Percentiles rank a stretch among this genome's conserved stretches.
phyloP scores from a whole-genome alignment of 2,888 invertebrate species.

The Lasioglossum marginatum region DNA sequence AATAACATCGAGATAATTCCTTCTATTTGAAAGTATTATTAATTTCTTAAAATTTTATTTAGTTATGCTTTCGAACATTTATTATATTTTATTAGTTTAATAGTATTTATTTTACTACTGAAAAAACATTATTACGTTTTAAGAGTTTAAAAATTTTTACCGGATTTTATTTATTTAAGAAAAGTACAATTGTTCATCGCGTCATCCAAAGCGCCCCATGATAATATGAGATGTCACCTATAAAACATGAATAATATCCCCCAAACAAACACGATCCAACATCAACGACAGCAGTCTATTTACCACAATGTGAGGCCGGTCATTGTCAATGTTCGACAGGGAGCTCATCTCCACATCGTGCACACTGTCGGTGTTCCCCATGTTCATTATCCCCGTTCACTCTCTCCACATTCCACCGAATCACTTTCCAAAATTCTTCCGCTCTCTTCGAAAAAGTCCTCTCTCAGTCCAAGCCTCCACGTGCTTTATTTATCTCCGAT shows the following conservation, averaged over 20 bases:
- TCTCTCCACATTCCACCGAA: background rate
- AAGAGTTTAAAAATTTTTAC: background rate
- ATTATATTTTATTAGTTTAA: background rate
- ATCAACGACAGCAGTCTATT: constrained; percentile 29
- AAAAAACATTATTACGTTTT: background rate
- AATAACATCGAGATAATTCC: background rate
- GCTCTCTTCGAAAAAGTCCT: background rate
- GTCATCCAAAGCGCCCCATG: background rate
- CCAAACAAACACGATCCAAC: background rate
- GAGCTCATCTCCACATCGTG: constrained; percentile 80
- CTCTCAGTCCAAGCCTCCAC: constrained; percentile 12
- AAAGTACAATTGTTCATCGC: background rate
- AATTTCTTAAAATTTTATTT: background rate
- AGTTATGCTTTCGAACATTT: background rate
- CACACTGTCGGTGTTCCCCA: constrained; percentile 74
- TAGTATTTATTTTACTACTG: background rate
- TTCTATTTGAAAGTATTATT: background rate
- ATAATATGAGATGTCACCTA: background rate
- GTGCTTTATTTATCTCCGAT: constrained; percentile 52
- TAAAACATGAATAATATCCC: background rate
- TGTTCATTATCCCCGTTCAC: constrained; percentile 40
- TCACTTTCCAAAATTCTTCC: background rate
- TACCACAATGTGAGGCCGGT: constrained; percentile 74
- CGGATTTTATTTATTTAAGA: background rate
- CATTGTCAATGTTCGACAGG: constrained; percentile 65